These are phyloP conservation scores for Eurosta solidaginis DNA, from an alignment of 1,140 invertebrate genomes.

Conservation along the genomic window DNA sequence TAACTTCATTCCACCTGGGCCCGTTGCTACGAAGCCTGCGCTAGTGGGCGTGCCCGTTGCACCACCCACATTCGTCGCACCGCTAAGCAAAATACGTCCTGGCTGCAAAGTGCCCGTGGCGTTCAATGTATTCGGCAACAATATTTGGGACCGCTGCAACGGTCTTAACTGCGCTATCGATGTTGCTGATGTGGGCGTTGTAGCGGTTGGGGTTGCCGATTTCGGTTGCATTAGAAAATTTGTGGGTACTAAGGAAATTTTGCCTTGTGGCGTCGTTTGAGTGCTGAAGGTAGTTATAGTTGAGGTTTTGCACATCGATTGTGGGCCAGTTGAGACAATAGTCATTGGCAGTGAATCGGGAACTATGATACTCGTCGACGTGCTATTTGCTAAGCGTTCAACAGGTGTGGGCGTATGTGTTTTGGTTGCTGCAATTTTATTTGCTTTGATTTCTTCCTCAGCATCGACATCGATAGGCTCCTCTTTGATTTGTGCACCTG, in stretches of 20 bases:
- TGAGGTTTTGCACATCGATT: too few relatives aligned
- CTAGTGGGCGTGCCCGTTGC: conserved; percentile 39
- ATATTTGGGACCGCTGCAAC: conserved; percentile 35
- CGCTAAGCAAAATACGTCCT: conserved; percentile 47
- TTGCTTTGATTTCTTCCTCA: conserved; percentile 28
- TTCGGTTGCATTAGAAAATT: conserved; percentile 57
- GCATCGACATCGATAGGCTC: conserved; percentile 59
- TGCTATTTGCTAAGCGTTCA: neutral
- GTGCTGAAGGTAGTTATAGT: conserved; percentile 28
- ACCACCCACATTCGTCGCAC: conserved; percentile 13
- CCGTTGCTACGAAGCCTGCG: conserved; percentile 43
- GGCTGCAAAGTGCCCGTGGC: conserved; percentile 37
- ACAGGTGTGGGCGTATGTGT: neutral
- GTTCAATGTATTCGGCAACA: conserved; percentile 50
- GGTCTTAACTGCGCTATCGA: conserved; percentile 30
- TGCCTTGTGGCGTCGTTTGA: conserved; percentile 36
- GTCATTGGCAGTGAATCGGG: conserved; percentile 9
- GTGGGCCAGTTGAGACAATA: neutral
- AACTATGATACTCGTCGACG: neutral
- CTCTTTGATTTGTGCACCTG: conserved; percentile 46
- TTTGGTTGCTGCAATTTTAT: neutral
- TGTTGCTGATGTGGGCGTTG: conserved; percentile 30
- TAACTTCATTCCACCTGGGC: conserved; percentile 52
- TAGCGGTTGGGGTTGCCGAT: conserved; percentile 34
- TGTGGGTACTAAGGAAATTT: conserved; percentile 56